Evolutionary conservation across 2,888 invertebrate genomes (phyloP).

Genomic region (Blomia tropicalis): DNA sequence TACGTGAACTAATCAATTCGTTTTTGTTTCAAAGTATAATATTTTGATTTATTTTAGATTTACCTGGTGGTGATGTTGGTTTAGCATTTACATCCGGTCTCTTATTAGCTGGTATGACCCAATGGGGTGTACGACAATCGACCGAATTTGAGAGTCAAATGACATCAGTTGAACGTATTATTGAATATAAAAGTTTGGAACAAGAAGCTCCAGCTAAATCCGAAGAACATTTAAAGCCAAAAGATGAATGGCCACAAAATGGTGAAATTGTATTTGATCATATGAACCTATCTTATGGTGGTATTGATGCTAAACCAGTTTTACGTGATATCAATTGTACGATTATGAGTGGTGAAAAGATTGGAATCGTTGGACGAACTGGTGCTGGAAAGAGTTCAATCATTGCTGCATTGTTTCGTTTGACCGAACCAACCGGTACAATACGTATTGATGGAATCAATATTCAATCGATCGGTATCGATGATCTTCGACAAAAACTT

Average conservation of each 20-base stretch:
- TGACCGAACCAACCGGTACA: conserved; percentile 37
- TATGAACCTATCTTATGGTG: conserved; percentile 7
- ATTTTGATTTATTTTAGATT: too few relatives aligned
- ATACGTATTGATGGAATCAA: conserved; percentile 39
- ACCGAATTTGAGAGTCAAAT: conserved; percentile 40
- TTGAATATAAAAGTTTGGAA: conserved; percentile 58
- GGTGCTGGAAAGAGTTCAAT: conserved; percentile 38
- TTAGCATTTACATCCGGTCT: conserved; percentile 51
- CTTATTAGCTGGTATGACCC: conserved; percentile 40
- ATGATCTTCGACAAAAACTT: conserved; percentile 36
- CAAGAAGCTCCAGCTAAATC: conserved; percentile 48
- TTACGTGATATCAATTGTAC: conserved; percentile 4
- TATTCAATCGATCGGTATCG: conserved; percentile 46
- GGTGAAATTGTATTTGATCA: conserved; percentile 20
- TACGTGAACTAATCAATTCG: conserved; percentile 34
- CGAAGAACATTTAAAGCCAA: conserved; percentile 33
- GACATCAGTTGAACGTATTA: conserved; percentile 55
- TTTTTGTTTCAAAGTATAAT: background rate
- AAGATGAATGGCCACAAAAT: conserved; percentile 36
- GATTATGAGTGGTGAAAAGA: conserved; percentile 26
- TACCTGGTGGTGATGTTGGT: conserved; percentile 52
- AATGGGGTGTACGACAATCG: conserved; percentile 41
- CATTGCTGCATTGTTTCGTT: conserved; percentile 38
- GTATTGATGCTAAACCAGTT: conserved; percentile 31
- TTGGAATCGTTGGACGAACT: conserved; percentile 64